Conservation (phyloP, 2,797 vertebrate species). For the Eulemur coronatus region DNA sequence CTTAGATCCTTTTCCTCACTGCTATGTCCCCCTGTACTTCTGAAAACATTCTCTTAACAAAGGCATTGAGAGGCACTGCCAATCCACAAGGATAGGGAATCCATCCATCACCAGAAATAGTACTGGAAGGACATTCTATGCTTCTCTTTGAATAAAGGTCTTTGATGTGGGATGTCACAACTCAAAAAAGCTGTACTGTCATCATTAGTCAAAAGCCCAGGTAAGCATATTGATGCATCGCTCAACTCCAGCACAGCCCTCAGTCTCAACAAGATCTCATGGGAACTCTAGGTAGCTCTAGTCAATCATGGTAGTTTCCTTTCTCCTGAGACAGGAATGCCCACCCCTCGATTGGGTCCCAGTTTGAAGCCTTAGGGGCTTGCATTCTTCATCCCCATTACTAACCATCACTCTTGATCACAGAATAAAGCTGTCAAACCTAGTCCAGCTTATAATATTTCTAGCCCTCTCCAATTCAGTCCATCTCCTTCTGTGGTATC, state of each 20-base stretch:
- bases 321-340: neutral
- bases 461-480: neutral
- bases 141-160: neutral
- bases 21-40: neutral
- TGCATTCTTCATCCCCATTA: neutral
- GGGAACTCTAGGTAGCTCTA: neutral
- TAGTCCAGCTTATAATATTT: neutral
- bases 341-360: neutral
- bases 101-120: neutral
- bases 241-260: neutral
- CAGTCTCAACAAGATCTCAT: neutral
- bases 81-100: neutral
- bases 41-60: slow-evolving; percentile 8
- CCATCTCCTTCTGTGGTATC: neutral
- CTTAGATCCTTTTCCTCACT: neutral
- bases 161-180: neutral
- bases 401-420: neutral
- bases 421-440: neutral
- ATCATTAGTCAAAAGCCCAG: neutral
- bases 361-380: neutral
- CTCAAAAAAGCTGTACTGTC: neutral
- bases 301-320: neutral
- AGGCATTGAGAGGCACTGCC: neutral
- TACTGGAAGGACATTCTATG: neutral
- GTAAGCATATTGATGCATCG: neutral